Percentiles rank a stretch among this genome's conserved stretches.
phyloP scores from a whole-genome alignment of 2,797 vertebrate species.

The Typhlichthys eigenmanni region DNA sequence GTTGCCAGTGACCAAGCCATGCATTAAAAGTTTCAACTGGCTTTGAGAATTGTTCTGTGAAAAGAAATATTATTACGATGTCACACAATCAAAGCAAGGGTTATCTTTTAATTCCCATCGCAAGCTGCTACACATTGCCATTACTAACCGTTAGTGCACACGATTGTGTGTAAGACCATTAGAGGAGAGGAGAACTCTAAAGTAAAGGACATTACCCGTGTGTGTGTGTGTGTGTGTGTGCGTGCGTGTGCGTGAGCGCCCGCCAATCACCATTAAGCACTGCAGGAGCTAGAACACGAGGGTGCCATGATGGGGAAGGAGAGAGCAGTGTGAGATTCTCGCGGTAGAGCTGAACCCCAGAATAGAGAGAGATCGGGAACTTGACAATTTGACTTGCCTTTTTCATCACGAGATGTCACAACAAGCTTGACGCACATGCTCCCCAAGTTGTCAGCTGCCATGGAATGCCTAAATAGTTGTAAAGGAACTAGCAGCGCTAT shows the following conservation, averaged over 20 bases:
- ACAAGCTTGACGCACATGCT: conserved; percentile 11
- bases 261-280: conserved; percentile 40
- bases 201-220: conserved; percentile 55
- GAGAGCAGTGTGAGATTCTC: conserved; percentile 16
- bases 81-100: conserved; percentile 21
- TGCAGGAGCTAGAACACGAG: conserved; percentile 30
- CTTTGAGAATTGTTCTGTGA: conserved; percentile 28
- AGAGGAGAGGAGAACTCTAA: conserved; percentile 33
- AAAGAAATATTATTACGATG: conserved; percentile 1
- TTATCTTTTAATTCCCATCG: conserved; percentile 36
- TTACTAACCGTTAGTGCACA: conserved; percentile 41
- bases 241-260: conserved; percentile 10
- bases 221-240: conserved; percentile 13
- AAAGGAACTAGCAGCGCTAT: conserved; percentile 10
- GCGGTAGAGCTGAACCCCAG: conserved; percentile 14
- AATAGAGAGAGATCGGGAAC: conserved; percentile 12
- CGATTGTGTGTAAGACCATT: conserved; percentile 33
- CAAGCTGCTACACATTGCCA: conserved; percentile 42
- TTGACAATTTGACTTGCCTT: conserved; percentile 6
- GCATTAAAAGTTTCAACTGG: conserved; percentile 20
- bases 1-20: conserved; percentile 11
- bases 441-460: conserved; percentile 2
- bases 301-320: conserved; percentile 24
- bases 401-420: not conserved
- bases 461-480: conserved; percentile 16